These are phyloP conservation scores for Taurulus bubalis DNA, from an alignment of 2,113 vertebrate species.

Conservation along the genomic window DNA sequence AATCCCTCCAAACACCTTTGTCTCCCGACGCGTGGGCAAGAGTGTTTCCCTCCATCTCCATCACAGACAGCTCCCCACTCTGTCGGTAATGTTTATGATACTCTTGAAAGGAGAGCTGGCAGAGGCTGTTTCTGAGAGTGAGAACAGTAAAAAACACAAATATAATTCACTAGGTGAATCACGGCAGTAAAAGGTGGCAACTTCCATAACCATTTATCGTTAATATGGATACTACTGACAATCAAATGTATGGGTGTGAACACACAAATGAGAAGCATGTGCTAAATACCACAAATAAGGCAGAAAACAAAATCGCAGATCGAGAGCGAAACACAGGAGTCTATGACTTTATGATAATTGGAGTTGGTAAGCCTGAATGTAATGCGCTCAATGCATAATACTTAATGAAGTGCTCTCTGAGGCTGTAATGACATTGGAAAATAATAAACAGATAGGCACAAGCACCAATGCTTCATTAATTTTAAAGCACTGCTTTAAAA, in stretches of 20 bases:
- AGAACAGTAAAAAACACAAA: conserved; percentile 53
- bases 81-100: conserved; percentile 54
- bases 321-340: background rate
- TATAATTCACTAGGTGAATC: conserved; percentile 48
- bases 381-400: conserved; percentile 13
- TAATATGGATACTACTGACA: conserved; percentile 9
- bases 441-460: conserved; percentile 43
- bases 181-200: conserved; percentile 3
- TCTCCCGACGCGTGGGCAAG: conserved; percentile 19
- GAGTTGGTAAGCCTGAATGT: background rate
- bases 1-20: conserved; percentile 27
- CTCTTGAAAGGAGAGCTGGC: conserved; percentile 47
- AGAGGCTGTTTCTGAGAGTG: conserved; percentile 30
- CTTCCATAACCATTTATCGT: background rate
- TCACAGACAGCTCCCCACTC: conserved; percentile 54
- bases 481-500: conserved; percentile 23
- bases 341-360: background rate
- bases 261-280: background rate
- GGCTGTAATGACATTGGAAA: conserved; percentile 45
- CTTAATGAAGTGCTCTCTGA: conserved; percentile 26
- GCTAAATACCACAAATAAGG: background rate
- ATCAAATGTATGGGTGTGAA: background rate
- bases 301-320: background rate
- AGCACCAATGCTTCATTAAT: conserved; percentile 35
- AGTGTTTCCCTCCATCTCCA: conserved; percentile 62